phyloP scores from a whole-genome alignment of 2,797 vertebrate species.

The Poecilia velifera region DNA sequence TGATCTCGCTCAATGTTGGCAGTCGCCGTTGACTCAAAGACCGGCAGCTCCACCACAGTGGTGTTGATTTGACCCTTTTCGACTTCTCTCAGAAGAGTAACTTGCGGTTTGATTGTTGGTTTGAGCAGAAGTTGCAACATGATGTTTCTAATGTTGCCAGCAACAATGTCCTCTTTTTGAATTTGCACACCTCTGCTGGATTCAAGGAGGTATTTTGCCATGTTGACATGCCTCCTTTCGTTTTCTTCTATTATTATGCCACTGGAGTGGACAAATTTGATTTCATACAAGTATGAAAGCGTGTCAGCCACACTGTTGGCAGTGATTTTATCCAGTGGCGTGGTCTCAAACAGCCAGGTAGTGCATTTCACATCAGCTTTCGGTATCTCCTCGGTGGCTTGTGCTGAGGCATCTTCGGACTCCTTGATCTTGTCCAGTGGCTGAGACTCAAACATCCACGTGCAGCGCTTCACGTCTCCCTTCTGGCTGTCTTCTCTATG shows the following conservation, averaged over 20 bases:
- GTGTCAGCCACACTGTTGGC: slow-evolving; percentile 81
- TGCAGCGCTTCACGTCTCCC: slow-evolving; percentile 92
- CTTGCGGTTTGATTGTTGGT: slow-evolving; percentile 83
- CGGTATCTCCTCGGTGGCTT: slow-evolving; percentile 69
- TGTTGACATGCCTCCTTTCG: slow-evolving; percentile 83
- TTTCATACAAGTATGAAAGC: slow-evolving; percentile 78
- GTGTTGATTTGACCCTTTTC: slow-evolving; percentile 79
- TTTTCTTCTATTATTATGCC: slow-evolving; percentile 91
- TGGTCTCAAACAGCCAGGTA: slow-evolving; percentile 93
- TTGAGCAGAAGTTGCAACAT: slow-evolving; percentile 86
- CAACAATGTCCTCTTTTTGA: slow-evolving; percentile 87
- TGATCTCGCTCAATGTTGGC: slow-evolving; percentile 70
- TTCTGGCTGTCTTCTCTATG: slow-evolving; percentile 89
- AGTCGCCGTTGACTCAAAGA: slow-evolving; percentile 63
- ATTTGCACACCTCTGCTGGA: slow-evolving; percentile 75
- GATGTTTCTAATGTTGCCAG: slow-evolving; percentile 89
- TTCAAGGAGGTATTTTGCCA: slow-evolving; percentile 87
- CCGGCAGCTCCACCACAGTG: slow-evolving; percentile 81
- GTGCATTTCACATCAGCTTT: slow-evolving; percentile 87
- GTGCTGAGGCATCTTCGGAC: slow-evolving; percentile 43
- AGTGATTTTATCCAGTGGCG: slow-evolving; percentile 83
- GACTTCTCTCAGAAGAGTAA: slow-evolving; percentile 85
- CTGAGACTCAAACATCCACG: slow-evolving; percentile 93
- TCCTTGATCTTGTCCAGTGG: slow-evolving; percentile 89
- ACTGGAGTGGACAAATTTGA: slow-evolving; percentile 82